Conservation (phyloP, 2,888 invertebrate species). For the Ethmia dodecea region DNA sequence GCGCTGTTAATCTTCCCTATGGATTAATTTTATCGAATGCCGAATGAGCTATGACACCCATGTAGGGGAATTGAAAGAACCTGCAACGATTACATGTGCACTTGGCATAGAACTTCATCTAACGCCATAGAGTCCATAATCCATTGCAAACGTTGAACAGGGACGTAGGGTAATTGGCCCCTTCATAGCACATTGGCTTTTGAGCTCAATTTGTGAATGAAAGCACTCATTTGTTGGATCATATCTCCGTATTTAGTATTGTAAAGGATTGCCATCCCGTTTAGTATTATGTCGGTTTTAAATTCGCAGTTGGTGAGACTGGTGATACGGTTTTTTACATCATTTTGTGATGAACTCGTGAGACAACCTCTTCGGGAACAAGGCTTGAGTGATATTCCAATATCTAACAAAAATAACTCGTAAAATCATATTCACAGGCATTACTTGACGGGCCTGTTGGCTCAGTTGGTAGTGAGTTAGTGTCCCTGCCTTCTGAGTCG, state of each 20-base stretch:
- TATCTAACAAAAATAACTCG: too few relatives aligned
- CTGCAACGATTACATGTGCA: conserved; percentile 25
- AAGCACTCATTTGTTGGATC: conserved; percentile 48
- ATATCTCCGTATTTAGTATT: conserved; percentile 54
- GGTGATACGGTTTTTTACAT: too few relatives aligned
- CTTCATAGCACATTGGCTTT: conserved; percentile 53
- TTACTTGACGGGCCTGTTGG: too few relatives aligned
- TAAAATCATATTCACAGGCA: too few relatives aligned
- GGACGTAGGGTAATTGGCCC: conserved; percentile 28
- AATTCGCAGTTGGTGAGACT: not conserved
- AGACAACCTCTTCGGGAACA: too few relatives aligned
- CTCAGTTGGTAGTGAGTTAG: too few relatives aligned
- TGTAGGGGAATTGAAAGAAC: conserved; percentile 46
- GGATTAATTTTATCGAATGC: conserved; percentile 73
- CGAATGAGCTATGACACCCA: conserved; percentile 72
- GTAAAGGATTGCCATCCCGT: conserved; percentile 33
- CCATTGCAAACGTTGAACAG: conserved; percentile 5
- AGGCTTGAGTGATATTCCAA: too few relatives aligned
- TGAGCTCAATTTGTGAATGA: conserved; percentile 73
- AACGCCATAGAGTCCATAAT: conserved; percentile 31
- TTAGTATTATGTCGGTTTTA: conserved; percentile 2
- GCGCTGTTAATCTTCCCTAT: conserved; percentile 52
- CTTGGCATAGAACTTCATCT: conserved; percentile 22
- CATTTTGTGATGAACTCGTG: too few relatives aligned
- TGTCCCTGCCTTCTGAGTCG: too few relatives aligned